phyloP scores from a whole-genome alignment of 1,140 invertebrate genomes.

The Anoplolepis gracilipes region DNA sequence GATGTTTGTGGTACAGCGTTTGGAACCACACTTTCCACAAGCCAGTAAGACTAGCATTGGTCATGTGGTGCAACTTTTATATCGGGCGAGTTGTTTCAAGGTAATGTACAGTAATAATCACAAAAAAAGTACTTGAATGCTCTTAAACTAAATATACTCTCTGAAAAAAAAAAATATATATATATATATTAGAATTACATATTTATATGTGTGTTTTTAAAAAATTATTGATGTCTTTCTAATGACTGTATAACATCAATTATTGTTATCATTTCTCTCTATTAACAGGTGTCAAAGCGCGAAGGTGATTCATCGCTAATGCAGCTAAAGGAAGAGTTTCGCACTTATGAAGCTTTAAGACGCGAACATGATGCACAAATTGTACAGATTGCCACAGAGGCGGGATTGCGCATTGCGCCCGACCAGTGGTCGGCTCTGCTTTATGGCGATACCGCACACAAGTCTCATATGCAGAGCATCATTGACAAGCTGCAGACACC shows the following conservation, averaged over 20 bases:
- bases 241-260: not conserved
- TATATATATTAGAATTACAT: not conserved
- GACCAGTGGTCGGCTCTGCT: constrained; percentile 99
- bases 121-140: not conserved
- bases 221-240: too few relatives aligned
- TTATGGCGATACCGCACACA: constrained; percentile 97
- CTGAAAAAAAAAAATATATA: not conserved
- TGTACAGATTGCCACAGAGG: constrained; percentile 98
- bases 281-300: constrained; percentile 95
- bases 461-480: constrained; percentile 99
- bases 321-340: constrained; percentile 99
- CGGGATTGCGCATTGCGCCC: constrained; percentile 97
- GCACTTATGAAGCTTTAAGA: constrained; percentile 96
- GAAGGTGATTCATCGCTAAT: constrained; percentile 99
- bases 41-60: constrained; percentile 99
- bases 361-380: constrained; percentile 99
- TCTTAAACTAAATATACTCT: not conserved
- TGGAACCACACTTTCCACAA: constrained; percentile 98
- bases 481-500: constrained; percentile 97
- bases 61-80: constrained; percentile 99
- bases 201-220: too few relatives aligned
- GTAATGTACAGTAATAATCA: constrained; percentile 84
- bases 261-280: not conserved
- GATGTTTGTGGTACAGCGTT: constrained; percentile 98
- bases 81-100: constrained; percentile 99